Evolutionary conservation across 2,113 vertebrate genomes (phyloP).

Genomic region (Echinops telfairi): DNA sequence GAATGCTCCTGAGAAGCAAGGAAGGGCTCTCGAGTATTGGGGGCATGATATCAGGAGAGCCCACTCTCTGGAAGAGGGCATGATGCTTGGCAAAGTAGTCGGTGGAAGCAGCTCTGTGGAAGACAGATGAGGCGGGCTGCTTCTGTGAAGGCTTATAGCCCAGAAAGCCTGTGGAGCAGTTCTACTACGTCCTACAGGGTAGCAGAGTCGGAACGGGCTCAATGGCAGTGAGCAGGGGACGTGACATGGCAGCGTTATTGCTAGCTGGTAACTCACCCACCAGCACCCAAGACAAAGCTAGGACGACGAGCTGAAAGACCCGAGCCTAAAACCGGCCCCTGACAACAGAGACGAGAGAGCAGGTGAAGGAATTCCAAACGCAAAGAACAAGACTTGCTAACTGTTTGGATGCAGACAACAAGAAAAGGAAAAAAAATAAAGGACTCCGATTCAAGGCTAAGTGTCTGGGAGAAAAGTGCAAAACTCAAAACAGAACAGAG

Average conservation of each 20-base stretch:
- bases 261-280: not conserved
- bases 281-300: constrained; percentile 22
- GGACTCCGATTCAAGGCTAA: constrained; percentile 9
- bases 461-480: not conserved
- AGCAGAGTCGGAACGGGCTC: too few species aligned
- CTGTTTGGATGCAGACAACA: not conserved
- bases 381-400: constrained; percentile 27
- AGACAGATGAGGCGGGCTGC: too few species aligned
- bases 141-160: too few species aligned
- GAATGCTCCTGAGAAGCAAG: too few species aligned
- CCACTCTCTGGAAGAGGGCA: too few species aligned
- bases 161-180: too few species aligned
- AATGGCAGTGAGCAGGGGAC: not conserved
- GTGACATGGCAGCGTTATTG: not conserved
- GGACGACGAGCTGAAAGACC: not conserved
- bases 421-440: constrained; percentile 12
- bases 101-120: too few species aligned
- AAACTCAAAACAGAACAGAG: not conserved
- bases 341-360: not conserved
- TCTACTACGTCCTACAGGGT: too few species aligned
- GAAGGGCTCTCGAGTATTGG: too few species aligned
- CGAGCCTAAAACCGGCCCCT: not conserved
- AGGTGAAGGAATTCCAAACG: not conserved
- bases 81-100: too few species aligned
- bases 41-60: too few species aligned